A percentile compares a stretch with the other conserved stretches of the same genome.
Evolutionary conservation across 2,797 vertebrate species (phyloP).

Genomic region (Choloepus didactylus): DNA sequence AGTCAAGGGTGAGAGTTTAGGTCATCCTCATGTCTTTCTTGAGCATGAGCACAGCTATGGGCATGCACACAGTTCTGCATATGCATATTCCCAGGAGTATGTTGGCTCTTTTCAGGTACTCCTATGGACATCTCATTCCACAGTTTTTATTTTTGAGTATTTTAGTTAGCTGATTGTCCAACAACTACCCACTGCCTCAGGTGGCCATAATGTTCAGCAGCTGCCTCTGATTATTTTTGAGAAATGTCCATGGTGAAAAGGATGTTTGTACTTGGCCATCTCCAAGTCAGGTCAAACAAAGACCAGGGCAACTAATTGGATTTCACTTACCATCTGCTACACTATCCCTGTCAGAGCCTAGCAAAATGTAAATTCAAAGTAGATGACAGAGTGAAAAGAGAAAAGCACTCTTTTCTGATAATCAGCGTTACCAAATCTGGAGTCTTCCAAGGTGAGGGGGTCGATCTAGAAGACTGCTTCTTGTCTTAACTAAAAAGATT

Average conservation of each 20-base stretch:
- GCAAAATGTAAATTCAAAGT: constrained; percentile 63
- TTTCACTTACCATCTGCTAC: constrained; percentile 75
- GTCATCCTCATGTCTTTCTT: background rate
- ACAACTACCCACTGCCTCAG: background rate
- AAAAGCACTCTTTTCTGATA: constrained; percentile 10
- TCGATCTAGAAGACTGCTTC: background rate
- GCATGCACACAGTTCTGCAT: accelerated
- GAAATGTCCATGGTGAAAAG: background rate
- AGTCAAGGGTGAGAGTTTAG: background rate
- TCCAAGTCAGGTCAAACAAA: background rate
- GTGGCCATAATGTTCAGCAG: background rate
- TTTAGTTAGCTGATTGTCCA: background rate
- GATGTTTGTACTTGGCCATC: background rate
- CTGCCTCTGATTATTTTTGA: background rate
- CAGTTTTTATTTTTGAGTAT: background rate
- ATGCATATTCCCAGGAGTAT: background rate
- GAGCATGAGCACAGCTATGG: background rate
- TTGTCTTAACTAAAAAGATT: constrained; percentile 6
- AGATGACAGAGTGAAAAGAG: constrained; percentile 48
- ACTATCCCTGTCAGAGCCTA: constrained; percentile 57
- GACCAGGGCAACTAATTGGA: constrained; percentile 41
- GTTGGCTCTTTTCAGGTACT: background rate
- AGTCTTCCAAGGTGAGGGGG: background rate
- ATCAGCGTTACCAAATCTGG: constrained; percentile 15
- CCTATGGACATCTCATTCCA: background rate